Percentiles rank a stretch among this genome's conserved stretches.
Evolutionary conservation across 1,140 invertebrate genomes (phyloP).

Genomic region (Sesamia nonagrioides): DNA sequence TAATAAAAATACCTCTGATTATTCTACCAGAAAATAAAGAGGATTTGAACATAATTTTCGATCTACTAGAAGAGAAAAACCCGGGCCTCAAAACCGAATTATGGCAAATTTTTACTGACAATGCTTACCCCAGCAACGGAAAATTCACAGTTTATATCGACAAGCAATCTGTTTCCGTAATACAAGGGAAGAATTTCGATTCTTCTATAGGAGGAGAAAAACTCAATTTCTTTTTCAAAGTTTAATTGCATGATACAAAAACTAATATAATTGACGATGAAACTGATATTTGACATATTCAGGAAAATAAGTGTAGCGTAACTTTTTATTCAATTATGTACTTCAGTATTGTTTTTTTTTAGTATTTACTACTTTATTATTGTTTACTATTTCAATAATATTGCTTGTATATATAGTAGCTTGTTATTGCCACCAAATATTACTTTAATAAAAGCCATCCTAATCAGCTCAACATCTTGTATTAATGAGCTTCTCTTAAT

Average conservation of each 20-base stretch:
- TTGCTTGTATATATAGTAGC: too few species aligned
- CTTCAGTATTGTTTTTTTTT: too few species aligned
- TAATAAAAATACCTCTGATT: slow-evolving; percentile 66
- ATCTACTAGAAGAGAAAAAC: slow-evolving; percentile 78
- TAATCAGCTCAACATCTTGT: too few species aligned
- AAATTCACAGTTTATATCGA: slow-evolving; percentile 73
- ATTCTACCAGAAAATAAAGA: slow-evolving; percentile 72
- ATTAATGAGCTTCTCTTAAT: too few species aligned
- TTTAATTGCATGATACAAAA: neutral
- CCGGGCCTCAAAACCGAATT: slow-evolving; percentile 76
- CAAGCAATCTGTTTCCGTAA: slow-evolving; percentile 68
- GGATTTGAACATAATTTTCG: slow-evolving; percentile 75
- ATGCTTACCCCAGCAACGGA: slow-evolving; percentile 61
- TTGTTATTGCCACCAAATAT: too few species aligned
- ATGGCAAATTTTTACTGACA: slow-evolving; percentile 66
- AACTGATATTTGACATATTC: too few species aligned
- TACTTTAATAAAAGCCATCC: too few species aligned
- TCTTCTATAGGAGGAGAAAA: slow-evolving; percentile 69
- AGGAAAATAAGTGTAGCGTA: too few species aligned
- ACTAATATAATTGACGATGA: neutral
- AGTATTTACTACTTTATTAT: too few species aligned
- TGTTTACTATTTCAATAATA: too few species aligned
- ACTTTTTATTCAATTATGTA: too few species aligned
- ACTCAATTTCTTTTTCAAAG: slow-evolving; percentile 66
- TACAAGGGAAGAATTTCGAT: slow-evolving; percentile 67